These are phyloP conservation scores for Clarias laeviceps DNA, from an alignment of 2,797 vertebrate genomes.

Conservation along the genomic window DNA sequence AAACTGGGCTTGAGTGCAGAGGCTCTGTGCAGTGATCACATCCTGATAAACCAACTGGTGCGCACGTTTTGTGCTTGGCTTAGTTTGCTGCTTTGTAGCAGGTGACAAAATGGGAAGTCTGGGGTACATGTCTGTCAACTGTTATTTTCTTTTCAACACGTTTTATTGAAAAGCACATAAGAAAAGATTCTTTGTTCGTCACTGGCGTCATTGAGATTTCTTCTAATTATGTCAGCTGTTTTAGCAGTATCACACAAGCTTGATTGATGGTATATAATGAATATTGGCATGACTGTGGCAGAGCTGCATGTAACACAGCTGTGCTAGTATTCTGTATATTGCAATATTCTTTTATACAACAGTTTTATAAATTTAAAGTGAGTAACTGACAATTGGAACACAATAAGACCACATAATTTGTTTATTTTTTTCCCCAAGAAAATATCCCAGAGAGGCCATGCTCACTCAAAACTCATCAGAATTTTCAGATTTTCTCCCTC, in stretches of 20 bases:
- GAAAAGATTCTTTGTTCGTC: background rate
- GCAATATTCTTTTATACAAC: background rate
- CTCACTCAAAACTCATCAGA: too few species aligned
- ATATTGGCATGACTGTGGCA: background rate
- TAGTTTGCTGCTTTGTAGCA: conserved; percentile 10
- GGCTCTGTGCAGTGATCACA: conserved; percentile 13
- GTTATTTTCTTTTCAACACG: background rate
- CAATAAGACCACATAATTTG: background rate
- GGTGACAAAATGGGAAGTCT: conserved; percentile 6
- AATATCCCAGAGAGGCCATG: too few species aligned
- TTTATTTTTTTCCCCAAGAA: background rate
- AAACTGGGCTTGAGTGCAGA: conserved; percentile 37
- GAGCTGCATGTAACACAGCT: background rate
- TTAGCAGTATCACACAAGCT: background rate
- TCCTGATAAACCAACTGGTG: conserved; percentile 5
- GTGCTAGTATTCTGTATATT: background rate
- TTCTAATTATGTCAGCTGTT: background rate
- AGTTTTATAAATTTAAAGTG: background rate
- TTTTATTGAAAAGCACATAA: background rate
- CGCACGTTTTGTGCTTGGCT: conserved; percentile 24
- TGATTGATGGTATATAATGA: background rate
- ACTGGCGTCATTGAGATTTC: background rate
- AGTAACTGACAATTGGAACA: background rate
- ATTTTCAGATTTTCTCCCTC: too few species aligned
- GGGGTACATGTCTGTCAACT: background rate